Percentiles rank a stretch among this genome's conserved stretches.
phyloP scores from a whole-genome alignment of 35 echinoderm and acorn worm species.

The Lytechinus pictus region DNA sequence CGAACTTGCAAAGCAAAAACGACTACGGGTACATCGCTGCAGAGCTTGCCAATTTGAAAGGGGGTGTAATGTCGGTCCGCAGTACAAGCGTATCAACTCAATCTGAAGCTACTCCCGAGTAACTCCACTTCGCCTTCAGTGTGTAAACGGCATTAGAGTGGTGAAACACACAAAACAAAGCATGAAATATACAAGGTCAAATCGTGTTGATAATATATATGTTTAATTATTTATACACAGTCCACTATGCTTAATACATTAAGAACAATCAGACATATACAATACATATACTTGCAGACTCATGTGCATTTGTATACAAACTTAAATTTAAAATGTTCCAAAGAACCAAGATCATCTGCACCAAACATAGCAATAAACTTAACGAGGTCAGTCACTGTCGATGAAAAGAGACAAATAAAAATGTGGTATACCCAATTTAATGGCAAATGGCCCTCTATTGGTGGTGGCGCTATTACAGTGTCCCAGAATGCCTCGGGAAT shows the following conservation, averaged over 20 bases:
- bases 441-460: too few species aligned
- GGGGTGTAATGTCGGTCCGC: too few species aligned
- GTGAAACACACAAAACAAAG: neutral
- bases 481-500: too few species aligned
- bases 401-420: neutral
- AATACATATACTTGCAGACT: conserved; percentile 10
- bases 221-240: conserved; percentile 35
- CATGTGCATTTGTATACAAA: conserved; percentile 8
- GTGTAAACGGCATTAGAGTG: too few species aligned
- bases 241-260: conserved; percentile 25
- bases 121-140: too few species aligned
- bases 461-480: too few species aligned
- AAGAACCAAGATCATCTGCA: neutral
- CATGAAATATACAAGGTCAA: neutral
- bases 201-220: conserved; percentile 28
- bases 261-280: conserved; percentile 21
- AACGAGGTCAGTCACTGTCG: neutral
- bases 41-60: too few species aligned
- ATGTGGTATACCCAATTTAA: neutral
- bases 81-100: too few species aligned
- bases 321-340: neutral
- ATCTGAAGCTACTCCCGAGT: too few species aligned
- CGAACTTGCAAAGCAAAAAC: too few species aligned
- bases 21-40: too few species aligned
- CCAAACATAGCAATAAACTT: neutral